Percentiles rank a stretch among this genome's conserved stretches.
Evolutionary conservation across 2,113 vertebrate genomes (phyloP).

Genomic region (Epinephelus cyanopodus): DNA sequence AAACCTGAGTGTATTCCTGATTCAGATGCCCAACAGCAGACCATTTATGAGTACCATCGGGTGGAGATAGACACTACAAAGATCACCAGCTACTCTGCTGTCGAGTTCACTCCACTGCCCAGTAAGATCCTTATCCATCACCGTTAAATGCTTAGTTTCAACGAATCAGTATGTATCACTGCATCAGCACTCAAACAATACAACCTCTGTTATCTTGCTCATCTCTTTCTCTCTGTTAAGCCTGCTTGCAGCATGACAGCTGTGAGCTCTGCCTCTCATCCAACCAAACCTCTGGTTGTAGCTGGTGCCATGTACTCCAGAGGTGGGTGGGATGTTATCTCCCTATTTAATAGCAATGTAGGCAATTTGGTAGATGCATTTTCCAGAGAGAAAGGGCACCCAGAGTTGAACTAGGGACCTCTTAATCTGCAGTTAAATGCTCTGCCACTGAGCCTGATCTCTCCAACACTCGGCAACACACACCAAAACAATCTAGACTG

Average conservation of each 20-base stretch:
- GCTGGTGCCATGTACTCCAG: conserved; percentile 95
- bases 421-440: conserved; percentile 87
- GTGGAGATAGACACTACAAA: conserved; percentile 89
- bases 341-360: too few relatives aligned
- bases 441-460: conserved; percentile 83
- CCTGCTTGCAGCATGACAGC: conserved; percentile 90
- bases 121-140: conserved; percentile 83
- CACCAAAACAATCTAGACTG: too few relatives aligned
- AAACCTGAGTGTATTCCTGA: background rate
- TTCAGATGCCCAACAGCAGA: conserved; percentile 84
- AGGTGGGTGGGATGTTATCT: conserved; percentile 81
- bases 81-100: conserved; percentile 87
- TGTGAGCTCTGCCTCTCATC: conserved; percentile 90
- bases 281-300: conserved; percentile 90
- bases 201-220: background rate
- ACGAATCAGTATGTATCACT: background rate
- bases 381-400: conserved; percentile 58
- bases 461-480: too few relatives aligned
- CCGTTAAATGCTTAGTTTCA: background rate
- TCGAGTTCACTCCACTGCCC: conserved; percentile 92
- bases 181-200: background rate
- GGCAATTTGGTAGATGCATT: too few relatives aligned
- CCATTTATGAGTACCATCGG: conserved; percentile 94
- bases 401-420: conserved; percentile 84
- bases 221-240: conserved; percentile 72